Evolutionary conservation across 2,888 invertebrate genomes (phyloP), one percentile per base, ranked within the genome.

Genomic region (Phorcus lineatus): DNA sequence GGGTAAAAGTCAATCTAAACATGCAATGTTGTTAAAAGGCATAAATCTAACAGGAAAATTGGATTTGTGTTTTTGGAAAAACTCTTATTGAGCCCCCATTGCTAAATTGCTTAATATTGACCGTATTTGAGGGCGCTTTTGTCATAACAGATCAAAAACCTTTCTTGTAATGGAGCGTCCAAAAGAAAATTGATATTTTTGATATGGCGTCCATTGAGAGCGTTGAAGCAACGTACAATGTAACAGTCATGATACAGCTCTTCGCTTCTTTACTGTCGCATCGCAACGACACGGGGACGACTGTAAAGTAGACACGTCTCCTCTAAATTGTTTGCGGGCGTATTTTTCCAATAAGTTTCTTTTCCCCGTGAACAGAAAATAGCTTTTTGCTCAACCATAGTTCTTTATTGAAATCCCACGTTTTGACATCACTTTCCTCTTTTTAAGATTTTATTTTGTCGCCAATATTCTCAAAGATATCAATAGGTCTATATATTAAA

Each of bases 1-100:
- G 76, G 76, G 55, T 76, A 76, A 28, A 76, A 76, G 76, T 76
- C 76, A 76, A 76, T n/a, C 24, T 11, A 19, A 55, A 70, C 70
- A 70, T 70, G 70, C 70, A 70, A 52, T 36, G 54, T 31, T n/a
- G 36, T 28, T 53, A 36, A 53, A 55, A 55, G 76, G 55, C 54
- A 76, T 76, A 76, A 76, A 54, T 76, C 76, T 55, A 54, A 76
- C 53, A 54, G 54, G 76, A 76, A 70, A 70, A 70, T 70, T 70
- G 70, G 70, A 75, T 75, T 75, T 75, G 52, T 53, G 74, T 53
- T 70, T 70, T 70, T 75, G 74, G 53, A 53, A 75, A 74, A 75
- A 75, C 11, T 55, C 76, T 54, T 76, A 76, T 76, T 76, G 76
- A 76, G 31, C 55, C 31, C 24, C 36, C 31, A 19, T 76, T 53